Percentiles rank a stretch among this genome's conserved stretches.
These are phyloP conservation scores for Colletes latitarsis DNA, from an alignment of 1,140 invertebrate species.

Conservation along the genomic window DNA sequence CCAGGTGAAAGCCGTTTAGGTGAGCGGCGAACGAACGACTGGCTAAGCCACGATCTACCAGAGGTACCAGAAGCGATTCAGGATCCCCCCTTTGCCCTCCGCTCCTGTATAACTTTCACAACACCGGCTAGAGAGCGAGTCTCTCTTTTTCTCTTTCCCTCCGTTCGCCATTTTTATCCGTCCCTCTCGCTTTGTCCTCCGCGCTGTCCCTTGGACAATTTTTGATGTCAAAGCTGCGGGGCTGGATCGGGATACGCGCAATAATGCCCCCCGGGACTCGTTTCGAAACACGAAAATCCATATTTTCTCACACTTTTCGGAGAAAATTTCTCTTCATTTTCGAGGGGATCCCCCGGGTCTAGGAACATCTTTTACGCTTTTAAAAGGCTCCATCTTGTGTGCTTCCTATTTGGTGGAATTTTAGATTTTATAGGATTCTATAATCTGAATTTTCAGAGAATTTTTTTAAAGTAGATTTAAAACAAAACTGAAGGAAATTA, in stretches of 20 bases:
- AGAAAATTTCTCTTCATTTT: too few species aligned
- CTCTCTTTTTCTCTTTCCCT: conserved; percentile 23
- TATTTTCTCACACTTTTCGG: too few species aligned
- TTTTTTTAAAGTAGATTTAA: too few species aligned
- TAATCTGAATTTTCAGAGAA: too few species aligned
- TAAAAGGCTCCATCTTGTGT: too few species aligned
- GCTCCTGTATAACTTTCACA: conserved; percentile 58
- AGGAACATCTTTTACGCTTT: too few species aligned
- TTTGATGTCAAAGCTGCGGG: conserved; percentile 22
- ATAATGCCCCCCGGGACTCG: conserved; percentile 16
- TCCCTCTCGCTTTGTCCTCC: neutral
- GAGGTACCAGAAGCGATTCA: conserved; percentile 61
- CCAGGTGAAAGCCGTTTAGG: conserved; percentile 64
- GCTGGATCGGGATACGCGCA: neutral
- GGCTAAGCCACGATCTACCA: conserved; percentile 57
- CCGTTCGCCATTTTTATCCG: conserved; percentile 16
- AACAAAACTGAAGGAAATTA: too few species aligned
- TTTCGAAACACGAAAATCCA: conserved; percentile 11
- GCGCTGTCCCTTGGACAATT: conserved; percentile 34
- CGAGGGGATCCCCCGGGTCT: too few species aligned
- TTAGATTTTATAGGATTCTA: too few species aligned
- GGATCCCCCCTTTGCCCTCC: conserved; percentile 29
- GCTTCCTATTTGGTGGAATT: too few species aligned
- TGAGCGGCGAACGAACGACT: conserved; percentile 61
- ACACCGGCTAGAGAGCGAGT: conserved; percentile 52